Conservation (phyloP, 2,888 invertebrate genomes). For the Callosobruchus maculatus region DNA sequence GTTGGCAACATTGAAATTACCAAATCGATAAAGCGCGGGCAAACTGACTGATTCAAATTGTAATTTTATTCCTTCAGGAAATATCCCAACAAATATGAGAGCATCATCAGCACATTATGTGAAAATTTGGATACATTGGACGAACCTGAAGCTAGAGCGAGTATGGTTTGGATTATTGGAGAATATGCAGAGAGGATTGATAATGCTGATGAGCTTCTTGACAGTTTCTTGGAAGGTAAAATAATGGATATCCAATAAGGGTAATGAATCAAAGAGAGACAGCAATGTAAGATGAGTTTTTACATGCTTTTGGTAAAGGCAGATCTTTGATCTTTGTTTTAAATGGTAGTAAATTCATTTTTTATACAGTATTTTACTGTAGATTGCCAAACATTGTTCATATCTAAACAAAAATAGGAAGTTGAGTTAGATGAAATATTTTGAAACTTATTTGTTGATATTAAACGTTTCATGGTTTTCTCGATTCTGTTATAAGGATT, state of each 20-base stretch:
- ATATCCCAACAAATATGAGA: slow-evolving; percentile 99
- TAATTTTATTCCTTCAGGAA: slow-evolving; percentile 53
- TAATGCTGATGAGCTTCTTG: slow-evolving; percentile 96
- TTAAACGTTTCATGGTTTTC: too few species aligned
- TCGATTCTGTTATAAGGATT: slow-evolving; percentile 30
- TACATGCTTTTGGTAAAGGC: too few species aligned
- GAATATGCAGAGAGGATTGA: slow-evolving; percentile 99
- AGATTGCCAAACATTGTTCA: too few species aligned
- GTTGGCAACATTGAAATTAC: not conserved
- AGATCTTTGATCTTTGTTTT: too few species aligned
- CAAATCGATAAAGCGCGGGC: not conserved
- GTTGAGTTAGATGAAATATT: too few species aligned
- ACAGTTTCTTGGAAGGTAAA: slow-evolving; percentile 88
- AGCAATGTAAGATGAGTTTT: too few species aligned
- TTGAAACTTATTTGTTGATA: too few species aligned
- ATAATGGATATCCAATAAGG: too few species aligned
- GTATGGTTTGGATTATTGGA: slow-evolving; percentile 95
- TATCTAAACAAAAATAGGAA: too few species aligned
- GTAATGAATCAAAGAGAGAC: too few species aligned
- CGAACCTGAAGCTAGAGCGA: slow-evolving; percentile 97
- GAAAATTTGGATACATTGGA: slow-evolving; percentile 98
- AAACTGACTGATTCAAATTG: slow-evolving; percentile 9
- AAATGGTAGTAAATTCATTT: too few species aligned
- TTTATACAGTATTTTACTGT: too few species aligned
- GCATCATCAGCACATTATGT: slow-evolving; percentile 97